These are phyloP conservation scores for Megastigmus dorsalis DNA, from an alignment of 2,888 invertebrate species.

Conservation along the genomic window DNA sequence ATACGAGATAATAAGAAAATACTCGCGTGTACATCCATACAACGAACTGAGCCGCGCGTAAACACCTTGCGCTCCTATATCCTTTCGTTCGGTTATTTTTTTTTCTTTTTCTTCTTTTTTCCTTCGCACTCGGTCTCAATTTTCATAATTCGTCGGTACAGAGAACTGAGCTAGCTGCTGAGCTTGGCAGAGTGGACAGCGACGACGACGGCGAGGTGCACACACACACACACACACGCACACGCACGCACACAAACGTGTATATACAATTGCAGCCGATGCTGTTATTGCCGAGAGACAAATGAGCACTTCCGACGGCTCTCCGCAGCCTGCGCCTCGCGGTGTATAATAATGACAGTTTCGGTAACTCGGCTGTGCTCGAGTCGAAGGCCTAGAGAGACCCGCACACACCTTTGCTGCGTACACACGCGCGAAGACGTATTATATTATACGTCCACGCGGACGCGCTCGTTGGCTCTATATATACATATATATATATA, in stretches of 20 bases:
- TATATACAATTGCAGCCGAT: background rate
- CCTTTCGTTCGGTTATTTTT: background rate
- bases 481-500: background rate
- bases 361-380: conserved; percentile 28
- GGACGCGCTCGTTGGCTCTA: no score
- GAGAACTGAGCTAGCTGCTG: no score
- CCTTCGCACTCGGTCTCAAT: no score
- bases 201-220: background rate
- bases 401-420: no score
- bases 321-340: background rate
- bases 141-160: conserved; percentile 14
- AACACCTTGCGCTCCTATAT: background rate
- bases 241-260: background rate
- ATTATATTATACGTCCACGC: no score
- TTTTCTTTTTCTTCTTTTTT: no score
- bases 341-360: conserved; percentile 34
- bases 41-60: background rate
- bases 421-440: no score
- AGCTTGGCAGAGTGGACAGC: no score
- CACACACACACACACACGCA: background rate
- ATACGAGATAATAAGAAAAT: no score
- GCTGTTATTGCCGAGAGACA: conserved; percentile 9
- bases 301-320: conserved; percentile 27
- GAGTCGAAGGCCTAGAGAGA: conserved; percentile 14
- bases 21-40: no score